These are phyloP conservation scores for Antennarius maculatus DNA, from an alignment of 2,797 vertebrate genomes.

Conservation along the genomic window DNA sequence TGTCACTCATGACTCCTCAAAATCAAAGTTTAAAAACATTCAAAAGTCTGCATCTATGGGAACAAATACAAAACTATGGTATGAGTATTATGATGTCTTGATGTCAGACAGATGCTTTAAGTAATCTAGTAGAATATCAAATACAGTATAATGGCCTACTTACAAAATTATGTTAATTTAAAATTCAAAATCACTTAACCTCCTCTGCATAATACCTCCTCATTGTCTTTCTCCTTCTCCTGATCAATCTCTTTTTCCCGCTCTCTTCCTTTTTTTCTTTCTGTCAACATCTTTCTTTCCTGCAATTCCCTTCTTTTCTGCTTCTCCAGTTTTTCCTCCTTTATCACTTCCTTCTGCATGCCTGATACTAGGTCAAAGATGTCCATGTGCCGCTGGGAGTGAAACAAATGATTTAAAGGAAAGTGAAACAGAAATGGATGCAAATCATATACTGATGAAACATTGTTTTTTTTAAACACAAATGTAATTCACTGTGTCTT, in stretches of 20 bases:
- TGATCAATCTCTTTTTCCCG: slow-evolving; percentile 57
- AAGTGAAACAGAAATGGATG: slow-evolving; percentile 20
- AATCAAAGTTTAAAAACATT: too few relatives aligned
- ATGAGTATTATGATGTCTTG: too few relatives aligned
- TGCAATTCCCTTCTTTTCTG: slow-evolving; percentile 70
- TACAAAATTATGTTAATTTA: slow-evolving; percentile 25
- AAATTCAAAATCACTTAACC: slow-evolving; percentile 64
- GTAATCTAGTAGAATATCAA: not conserved
- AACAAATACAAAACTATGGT: too few relatives aligned
- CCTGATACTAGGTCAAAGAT: slow-evolving; percentile 85
- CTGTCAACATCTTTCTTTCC: slow-evolving; percentile 67
- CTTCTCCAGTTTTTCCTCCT: slow-evolving; percentile 75
- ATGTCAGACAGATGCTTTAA: not conserved
- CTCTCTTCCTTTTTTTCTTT: slow-evolving; percentile 60
- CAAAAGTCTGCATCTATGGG: too few relatives aligned
- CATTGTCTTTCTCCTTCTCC: slow-evolving; percentile 68
- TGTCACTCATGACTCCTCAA: too few relatives aligned
- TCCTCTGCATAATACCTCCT: slow-evolving; percentile 75
- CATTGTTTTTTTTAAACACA: slow-evolving; percentile 3
- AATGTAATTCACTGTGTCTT: not conserved
- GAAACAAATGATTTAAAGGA: slow-evolving; percentile 47
- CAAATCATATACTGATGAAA: slow-evolving; percentile 13
- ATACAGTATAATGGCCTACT: not conserved
- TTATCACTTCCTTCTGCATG: slow-evolving; percentile 74
- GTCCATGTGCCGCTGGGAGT: slow-evolving; percentile 72